Base-by-base conservation (phyloP, 2,113 vertebrate species). In the Rhynchopsitta pachyrhyncha region DNA sequence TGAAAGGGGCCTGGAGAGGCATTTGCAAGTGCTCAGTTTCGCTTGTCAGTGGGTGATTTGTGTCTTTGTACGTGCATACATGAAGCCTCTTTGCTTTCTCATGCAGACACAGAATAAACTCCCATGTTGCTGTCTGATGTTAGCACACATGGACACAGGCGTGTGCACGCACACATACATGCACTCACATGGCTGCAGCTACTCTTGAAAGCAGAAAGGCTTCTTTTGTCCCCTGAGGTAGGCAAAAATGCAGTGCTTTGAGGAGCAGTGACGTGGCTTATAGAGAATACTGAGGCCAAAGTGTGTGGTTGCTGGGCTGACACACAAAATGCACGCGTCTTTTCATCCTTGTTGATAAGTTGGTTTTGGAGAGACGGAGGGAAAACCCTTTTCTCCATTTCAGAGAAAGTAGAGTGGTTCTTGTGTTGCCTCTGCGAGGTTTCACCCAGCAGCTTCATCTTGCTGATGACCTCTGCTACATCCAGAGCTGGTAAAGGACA, bases 41-140 rank as follows among this genome's bases (percentile, higher is more conserved):
- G 4, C 15, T 53, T 9, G 39, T 25, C 42, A 0, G 2, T 2
- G 27, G 44, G 50, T 17, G 1, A 10, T 22, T 8, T 4, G 18
- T 46, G 69, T 33, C 0, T 1, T 6, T 3, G 25, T 5, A 2
- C 0, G 1, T 4, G 29, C 19, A 0, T 2, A 5, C 5, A 1
- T 2, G 7, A 3, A 20, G 50, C 57, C 50, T 37, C 59, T 14
- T 17, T 13, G 63, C 33, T 31, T 52, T 8, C 6, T 17, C 19
- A 0, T 4, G 31, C 44, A 3, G 29, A 31, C 15, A 5, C n/a
- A 7, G 63, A 5, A 27, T 1, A 7, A 41, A 14, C 50, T 22
- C 37, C 0, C 9, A 0, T 3, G 6, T 39, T 22, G 4, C 3
- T 1, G 46, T 20, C 69, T 50, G 24, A 0, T 31, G 44, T 22